phyloP scores from a whole-genome alignment of 2,113 vertebrate genomes.

The Pteruthius melanotis region DNA sequence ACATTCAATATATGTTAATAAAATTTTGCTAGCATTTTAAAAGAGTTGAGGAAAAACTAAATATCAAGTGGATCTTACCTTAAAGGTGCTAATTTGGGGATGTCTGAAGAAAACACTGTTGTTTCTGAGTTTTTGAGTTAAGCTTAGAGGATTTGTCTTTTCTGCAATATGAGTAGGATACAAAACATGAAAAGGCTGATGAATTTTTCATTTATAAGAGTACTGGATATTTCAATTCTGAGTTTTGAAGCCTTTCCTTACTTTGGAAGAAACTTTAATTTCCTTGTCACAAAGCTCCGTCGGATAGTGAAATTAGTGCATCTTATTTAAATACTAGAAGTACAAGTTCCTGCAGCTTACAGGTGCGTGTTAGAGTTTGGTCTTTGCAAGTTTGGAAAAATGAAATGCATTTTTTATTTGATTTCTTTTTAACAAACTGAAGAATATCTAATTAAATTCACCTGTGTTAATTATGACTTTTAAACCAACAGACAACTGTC shows the following conservation, averaged over 20 bases:
- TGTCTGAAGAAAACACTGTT: neutral
- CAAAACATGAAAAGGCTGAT: neutral
- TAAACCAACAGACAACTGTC: neutral
- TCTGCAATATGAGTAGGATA: rapidly evolving
- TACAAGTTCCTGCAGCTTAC: neutral
- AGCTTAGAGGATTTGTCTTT: neutral
- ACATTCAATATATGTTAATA: neutral
- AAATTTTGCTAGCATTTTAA: neutral
- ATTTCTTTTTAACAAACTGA: neutral
- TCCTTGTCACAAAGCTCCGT: rapidly evolving
- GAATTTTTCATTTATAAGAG: neutral
- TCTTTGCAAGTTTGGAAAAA: neutral
- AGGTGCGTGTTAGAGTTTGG: neutral
- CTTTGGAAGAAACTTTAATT: neutral
- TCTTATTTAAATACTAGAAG: neutral
- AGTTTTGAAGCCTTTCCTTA: neutral
- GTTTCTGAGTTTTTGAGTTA: neutral
- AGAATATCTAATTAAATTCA: neutral
- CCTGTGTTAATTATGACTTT: neutral
- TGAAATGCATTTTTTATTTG: neutral
- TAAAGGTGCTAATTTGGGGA: neutral
- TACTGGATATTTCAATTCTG: neutral
- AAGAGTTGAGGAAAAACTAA: neutral
- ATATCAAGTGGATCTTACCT: neutral
- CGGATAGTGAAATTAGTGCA: neutral